phyloP scores from a whole-genome alignment of 2,888 invertebrate species.

The Oscheius sp. region DNA sequence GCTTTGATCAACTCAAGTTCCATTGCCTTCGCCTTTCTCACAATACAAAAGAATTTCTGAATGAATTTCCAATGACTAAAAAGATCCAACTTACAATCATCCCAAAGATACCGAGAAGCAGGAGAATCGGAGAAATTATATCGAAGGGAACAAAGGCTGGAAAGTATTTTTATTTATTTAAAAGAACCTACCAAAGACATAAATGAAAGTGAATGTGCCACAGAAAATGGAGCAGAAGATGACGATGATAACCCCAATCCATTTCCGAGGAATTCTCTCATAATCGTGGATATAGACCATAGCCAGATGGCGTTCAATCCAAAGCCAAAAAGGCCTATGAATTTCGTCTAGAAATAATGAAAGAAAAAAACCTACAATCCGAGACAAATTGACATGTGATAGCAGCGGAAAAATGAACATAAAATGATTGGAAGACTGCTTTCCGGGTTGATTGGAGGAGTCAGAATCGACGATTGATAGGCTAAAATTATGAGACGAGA shows the following conservation, averaged over 20 bases:
- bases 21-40: background rate
- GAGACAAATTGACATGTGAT: background rate
- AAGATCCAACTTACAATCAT: background rate
- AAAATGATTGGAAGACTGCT: background rate
- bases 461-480: background rate
- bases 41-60: background rate
- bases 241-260: constrained; percentile 1
- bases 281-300: constrained; percentile 6
- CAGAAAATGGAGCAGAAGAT: background rate
- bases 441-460: background rate
- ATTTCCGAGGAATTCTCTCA: background rate
- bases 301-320: background rate
- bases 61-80: background rate
- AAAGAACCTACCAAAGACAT: background rate
- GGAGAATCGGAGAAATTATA: background rate
- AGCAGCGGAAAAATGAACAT: background rate
- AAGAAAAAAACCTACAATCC: background rate
- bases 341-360: no score
- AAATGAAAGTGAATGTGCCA: background rate
- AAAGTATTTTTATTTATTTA: background rate
- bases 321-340: constrained; percentile 3
- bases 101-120: background rate
- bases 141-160: background rate
- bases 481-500: background rate
- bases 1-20: background rate